phyloP scores from a whole-genome alignment of 2,113 vertebrate genomes.

The Connochaetes taurinus region DNA sequence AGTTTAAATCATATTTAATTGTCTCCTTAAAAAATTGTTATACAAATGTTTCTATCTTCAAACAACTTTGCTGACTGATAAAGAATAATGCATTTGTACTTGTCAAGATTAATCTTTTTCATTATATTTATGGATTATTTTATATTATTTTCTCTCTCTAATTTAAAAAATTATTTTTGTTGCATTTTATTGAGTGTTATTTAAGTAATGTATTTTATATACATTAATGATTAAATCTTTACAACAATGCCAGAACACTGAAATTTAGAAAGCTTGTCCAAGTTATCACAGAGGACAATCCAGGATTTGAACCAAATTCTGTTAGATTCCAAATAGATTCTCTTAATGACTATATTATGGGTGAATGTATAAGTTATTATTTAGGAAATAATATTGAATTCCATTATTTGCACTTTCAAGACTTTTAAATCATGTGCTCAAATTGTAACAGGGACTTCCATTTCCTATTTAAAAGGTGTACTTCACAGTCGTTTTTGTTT shows the following conservation, averaged over 20 bases:
- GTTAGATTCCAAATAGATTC: not conserved
- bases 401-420: not conserved
- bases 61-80: not conserved
- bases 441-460: not conserved
- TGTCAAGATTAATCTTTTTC: not conserved
- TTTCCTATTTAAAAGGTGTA: not conserved
- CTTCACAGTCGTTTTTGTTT: not conserved
- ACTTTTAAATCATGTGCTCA: not conserved
- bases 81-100: not conserved
- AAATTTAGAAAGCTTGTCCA: not conserved
- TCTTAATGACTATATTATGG: not conserved
- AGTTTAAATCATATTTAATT: not conserved
- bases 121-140: not conserved
- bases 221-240: not conserved
- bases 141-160: not conserved
- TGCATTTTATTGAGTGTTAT: not conserved
- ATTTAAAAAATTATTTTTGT: not conserved
- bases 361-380: not conserved
- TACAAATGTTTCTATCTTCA: not conserved
- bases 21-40: not conserved
- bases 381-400: not conserved
- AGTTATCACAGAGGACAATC: not conserved
- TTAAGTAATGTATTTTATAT: not conserved
- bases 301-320: not conserved
- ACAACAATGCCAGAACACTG: not conserved